phyloP scores from a whole-genome alignment of 1,140 invertebrate species.

The Lordiphosa mommai region DNA sequence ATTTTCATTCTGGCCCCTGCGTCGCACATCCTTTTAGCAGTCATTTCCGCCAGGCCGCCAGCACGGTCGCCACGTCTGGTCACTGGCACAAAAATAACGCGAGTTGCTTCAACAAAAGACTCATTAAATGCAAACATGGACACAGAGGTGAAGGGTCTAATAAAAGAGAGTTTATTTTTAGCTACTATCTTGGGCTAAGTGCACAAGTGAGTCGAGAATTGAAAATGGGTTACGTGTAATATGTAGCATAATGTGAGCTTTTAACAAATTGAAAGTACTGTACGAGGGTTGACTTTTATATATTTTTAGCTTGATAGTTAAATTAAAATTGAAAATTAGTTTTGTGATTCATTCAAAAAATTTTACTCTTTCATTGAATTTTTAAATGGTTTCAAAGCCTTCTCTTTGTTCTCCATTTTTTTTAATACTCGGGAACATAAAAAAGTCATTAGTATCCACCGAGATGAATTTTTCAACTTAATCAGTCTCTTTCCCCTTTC shows the following conservation, averaged over 20 bases:
- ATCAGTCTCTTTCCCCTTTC: too few relatives aligned
- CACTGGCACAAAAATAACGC: constrained; percentile 43
- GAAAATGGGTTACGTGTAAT: constrained; percentile 64
- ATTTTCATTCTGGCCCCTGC: constrained; percentile 21
- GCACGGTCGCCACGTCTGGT: constrained; percentile 57
- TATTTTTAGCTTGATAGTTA: too few relatives aligned
- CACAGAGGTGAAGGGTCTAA: constrained; percentile 30
- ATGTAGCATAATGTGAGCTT: constrained; percentile 54
- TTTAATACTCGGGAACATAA: too few relatives aligned
- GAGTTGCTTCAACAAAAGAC: constrained; percentile 44
- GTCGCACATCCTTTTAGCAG: constrained; percentile 60
- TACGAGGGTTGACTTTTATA: background rate
- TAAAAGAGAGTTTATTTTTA: constrained; percentile 60
- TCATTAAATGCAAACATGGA: constrained; percentile 66
- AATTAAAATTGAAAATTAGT: too few relatives aligned
- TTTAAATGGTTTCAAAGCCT: too few relatives aligned
- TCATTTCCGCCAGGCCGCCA: constrained; percentile 56
- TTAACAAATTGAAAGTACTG: constrained; percentile 14
- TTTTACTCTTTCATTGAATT: too few relatives aligned
- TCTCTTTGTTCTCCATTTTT: too few relatives aligned
- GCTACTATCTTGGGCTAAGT: constrained; percentile 39
- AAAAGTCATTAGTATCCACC: too few relatives aligned
- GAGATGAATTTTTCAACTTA: too few relatives aligned
- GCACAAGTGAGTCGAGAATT: constrained; percentile 12
- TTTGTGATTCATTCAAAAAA: too few relatives aligned